These are phyloP conservation scores for Tursiops truncatus DNA, from an alignment of 2,113 vertebrate species.

Conservation along the genomic window DNA sequence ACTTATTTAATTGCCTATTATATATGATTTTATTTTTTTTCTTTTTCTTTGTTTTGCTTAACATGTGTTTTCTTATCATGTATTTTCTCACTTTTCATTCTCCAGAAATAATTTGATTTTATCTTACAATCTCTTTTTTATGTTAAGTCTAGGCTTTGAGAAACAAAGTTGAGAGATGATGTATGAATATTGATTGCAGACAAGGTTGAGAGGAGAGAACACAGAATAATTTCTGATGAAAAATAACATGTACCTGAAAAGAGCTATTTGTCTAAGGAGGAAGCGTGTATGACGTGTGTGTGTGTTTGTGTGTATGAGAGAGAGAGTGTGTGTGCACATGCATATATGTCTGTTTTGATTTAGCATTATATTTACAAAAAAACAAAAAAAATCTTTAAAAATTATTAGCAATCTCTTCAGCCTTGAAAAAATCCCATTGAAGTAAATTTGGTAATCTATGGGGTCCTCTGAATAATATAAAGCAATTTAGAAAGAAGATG, in stretches of 20 bases:
- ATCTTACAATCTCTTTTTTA: constrained; percentile 24
- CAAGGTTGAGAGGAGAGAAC: constrained; percentile 48
- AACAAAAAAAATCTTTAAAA: neutral
- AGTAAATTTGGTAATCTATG: neutral
- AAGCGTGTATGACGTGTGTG: constrained; percentile 13
- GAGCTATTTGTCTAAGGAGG: constrained; percentile 54
- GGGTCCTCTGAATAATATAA: neutral
- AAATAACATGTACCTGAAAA: constrained; percentile 58
- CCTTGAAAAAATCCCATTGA: neutral
- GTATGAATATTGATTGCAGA: constrained; percentile 29
- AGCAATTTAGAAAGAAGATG: neutral
- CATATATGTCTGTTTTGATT: neutral
- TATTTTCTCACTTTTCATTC: neutral
- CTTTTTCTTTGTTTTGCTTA: constrained; percentile 35
- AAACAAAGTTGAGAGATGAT: constrained; percentile 30
- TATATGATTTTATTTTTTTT: neutral
- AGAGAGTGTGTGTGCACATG: neutral
- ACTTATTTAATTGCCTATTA: constrained; percentile 39
- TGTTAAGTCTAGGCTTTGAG: constrained; percentile 51
- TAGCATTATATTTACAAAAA: neutral
- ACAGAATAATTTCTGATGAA: constrained; percentile 59
- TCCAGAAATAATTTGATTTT: constrained; percentile 54
- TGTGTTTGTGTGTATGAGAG: neutral
- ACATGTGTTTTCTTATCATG: constrained; percentile 23
- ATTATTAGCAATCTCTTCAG: neutral